Evolutionary conservation across 2,797 vertebrate species (phyloP).

Genomic region (Trachurus trachurus): DNA sequence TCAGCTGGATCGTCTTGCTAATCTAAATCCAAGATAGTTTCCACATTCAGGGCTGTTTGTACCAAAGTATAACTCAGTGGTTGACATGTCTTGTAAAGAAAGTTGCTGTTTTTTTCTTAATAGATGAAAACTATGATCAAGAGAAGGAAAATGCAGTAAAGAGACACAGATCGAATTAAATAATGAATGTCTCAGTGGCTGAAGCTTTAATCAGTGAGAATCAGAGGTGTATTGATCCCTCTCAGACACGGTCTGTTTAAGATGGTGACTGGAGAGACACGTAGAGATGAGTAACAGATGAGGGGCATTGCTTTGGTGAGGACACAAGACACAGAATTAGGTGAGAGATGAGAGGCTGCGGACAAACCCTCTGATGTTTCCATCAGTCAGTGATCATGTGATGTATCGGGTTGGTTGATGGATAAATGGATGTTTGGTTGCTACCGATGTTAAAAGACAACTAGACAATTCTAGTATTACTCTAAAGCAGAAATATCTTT

Average conservation of each 20-base stretch:
- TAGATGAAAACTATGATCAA: conserved; percentile 47
- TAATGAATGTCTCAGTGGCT: conserved; percentile 76
- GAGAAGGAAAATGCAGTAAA: conserved; percentile 34
- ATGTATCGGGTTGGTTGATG: too few species aligned
- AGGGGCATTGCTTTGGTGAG: conserved; percentile 12
- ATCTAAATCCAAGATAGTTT: conserved; percentile 23
- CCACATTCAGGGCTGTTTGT: neutral
- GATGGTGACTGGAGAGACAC: conserved; percentile 19
- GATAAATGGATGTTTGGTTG: conserved; percentile 33
- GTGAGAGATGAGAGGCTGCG: conserved; percentile 21
- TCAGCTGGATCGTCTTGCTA: conserved; percentile 24
- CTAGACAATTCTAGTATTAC: neutral
- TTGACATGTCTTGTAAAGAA: conserved; percentile 3
- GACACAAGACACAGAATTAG: conserved; percentile 17
- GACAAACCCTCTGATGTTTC: conserved; percentile 32
- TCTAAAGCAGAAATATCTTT: neutral
- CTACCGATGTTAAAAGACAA: neutral
- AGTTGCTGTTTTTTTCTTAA: conserved; percentile 9
- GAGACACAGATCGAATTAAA: conserved; percentile 60
- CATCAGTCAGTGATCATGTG: conserved; percentile 34
- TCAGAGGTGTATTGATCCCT: conserved; percentile 68
- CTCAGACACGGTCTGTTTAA: conserved; percentile 30
- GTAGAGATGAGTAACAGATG: neutral
- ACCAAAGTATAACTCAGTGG: neutral
- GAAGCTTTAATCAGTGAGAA: conserved; percentile 80